Base-by-base conservation (phyloP, 2,888 invertebrate species). In the Craniophora ligustri region DNA sequence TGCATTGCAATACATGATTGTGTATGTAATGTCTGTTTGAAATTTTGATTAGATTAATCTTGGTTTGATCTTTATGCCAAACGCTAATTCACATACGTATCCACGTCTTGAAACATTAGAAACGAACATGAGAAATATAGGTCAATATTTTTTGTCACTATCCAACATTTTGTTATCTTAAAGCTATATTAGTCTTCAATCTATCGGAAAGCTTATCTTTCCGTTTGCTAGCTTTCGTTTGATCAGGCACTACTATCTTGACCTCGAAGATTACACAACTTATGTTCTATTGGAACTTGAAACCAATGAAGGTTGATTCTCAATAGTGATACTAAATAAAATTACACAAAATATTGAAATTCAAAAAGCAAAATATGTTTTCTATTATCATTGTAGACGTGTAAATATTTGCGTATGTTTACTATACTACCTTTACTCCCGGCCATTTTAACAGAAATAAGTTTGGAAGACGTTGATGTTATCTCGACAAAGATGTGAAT, bases 1-100 rank as follows among this genome's bases (percentile, higher is more conserved):
- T 51, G 35, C 51, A 61, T 61, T 67, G 61, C 62, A 67, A 67
- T 67, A 44, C 53, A 61, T 62, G 42, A 61, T 66, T 38, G 36
- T 62, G 26, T 42, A 42, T n/a, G 46, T 42, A 55, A 63, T 47
- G 39, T 63, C 42, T 55, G 47, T 63, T 63, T 55, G 64, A 63
- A 39, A 67, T 47, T 55, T 53, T 51, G 47, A 68, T 63, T 65
- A 47, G 26, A 58, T 56, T 40, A 54, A 68, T 56, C 46, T 45
- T 8, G 18, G 44, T 41, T 36, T 41, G 18, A 47, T 64, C 56
- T 40, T 63, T 68, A 67, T 32, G 10, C 39, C 30, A 60, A 15
- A 65, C 28, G 7, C 21, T 23, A 26, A 21, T 50, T 32, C 28
- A 38, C 21, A 46, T 41, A n/a, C 40, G 54, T 40, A 30, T 59